A percentile compares a stretch with the other conserved stretches of the same genome.
Conservation (phyloP, 2,797 vertebrate genomes). For the Etheostoma nigrum region DNA sequence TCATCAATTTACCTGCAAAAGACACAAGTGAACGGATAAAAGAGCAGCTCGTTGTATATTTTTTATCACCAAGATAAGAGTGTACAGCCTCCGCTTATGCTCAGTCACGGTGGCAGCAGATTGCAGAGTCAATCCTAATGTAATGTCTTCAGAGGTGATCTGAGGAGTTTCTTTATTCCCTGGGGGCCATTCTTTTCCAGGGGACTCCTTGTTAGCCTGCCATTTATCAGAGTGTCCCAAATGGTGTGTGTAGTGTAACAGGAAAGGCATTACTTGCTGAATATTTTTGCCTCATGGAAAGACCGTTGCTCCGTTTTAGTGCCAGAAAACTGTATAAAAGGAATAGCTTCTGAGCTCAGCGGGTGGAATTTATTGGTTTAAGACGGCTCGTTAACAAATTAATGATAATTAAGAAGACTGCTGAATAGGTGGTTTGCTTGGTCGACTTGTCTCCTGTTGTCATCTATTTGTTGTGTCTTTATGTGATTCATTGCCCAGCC, state of each 20-base stretch:
- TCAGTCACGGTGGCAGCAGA: constrained; percentile 42
- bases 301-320: constrained; percentile 33
- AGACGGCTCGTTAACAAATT: neutral
- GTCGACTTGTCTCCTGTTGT: constrained; percentile 40
- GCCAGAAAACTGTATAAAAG: constrained; percentile 1
- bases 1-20: constrained; percentile 56
- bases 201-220: constrained; percentile 34
- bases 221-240: constrained; percentile 53
- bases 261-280: constrained; percentile 19
- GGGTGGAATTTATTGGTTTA: constrained; percentile 25
- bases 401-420: neutral
- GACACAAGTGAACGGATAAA: constrained; percentile 56
- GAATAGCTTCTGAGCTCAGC: constrained; percentile 1
- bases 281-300: constrained; percentile 16
- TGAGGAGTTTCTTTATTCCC: constrained; percentile 60
- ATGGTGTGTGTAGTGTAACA: constrained; percentile 38
- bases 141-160: constrained; percentile 61
- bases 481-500: neutral
- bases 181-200: constrained; percentile 26
- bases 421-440: constrained; percentile 68
- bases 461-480: constrained; percentile 15
- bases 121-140: constrained; percentile 49
- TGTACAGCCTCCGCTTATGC: constrained; percentile 15
- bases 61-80: constrained; percentile 55
- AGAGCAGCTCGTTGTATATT: constrained; percentile 32